These are phyloP conservation scores for Neomonachus schauinslandi DNA, from an alignment of 2,113 vertebrate genomes.

Conservation along the genomic window DNA sequence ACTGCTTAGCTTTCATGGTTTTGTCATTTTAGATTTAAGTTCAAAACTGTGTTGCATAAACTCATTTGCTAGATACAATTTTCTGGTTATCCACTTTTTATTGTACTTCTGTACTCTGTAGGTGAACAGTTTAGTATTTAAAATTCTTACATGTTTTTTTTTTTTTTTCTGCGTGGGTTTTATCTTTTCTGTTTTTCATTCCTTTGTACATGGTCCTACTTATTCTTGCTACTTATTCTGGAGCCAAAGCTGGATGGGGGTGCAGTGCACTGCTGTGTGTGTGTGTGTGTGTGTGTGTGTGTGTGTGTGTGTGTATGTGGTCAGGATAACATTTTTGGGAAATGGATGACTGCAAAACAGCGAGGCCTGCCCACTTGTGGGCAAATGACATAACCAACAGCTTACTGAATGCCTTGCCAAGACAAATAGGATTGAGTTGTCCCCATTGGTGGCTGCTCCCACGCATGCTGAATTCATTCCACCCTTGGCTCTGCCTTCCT, in stretches of 20 bases:
- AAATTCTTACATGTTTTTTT: neutral
- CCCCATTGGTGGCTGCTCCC: neutral
- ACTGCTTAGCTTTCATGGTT: slow-evolving; percentile 29
- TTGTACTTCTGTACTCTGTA: neutral
- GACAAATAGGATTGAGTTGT: neutral
- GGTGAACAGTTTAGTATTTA: neutral
- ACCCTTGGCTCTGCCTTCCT: neutral
- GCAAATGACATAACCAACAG: neutral
- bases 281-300: neutral
- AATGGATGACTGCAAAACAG: slow-evolving; percentile 22
- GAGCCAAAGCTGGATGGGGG: neutral
- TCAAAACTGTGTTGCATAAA: neutral
- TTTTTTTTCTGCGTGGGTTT: neutral
- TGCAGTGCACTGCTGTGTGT: neutral
- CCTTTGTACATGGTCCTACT: neutral
- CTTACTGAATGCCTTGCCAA: neutral
- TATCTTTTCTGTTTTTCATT: neutral
- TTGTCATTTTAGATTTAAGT: slow-evolving; percentile 17
- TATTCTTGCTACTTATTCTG: too few relatives aligned
- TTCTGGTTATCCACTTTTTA: neutral
- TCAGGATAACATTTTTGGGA: neutral
- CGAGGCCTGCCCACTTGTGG: neutral
- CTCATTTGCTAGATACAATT: neutral
- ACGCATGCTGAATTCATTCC: neutral
- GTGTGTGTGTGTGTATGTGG: neutral